Base-by-base conservation (phyloP, 2,113 vertebrate genomes). In the Benitochromis conjunctus region DNA sequence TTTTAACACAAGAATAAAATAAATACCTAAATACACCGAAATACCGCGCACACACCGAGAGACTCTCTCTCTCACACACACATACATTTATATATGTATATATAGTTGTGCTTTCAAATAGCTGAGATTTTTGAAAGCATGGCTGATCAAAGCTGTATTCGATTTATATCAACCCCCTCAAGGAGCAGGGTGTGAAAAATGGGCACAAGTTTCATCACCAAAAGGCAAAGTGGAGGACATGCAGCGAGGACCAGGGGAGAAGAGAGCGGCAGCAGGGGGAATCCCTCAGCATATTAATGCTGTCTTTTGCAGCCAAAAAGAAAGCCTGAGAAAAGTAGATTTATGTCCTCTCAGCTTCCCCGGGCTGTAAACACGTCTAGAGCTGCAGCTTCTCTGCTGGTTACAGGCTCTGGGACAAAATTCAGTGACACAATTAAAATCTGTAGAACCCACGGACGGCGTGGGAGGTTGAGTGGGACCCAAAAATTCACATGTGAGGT, bases 251-350 rank as follows among this genome's bases (percentile, higher is more conserved):
- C 86, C 94, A 94, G 94, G 93, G 81, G 94, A 95, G 95, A 82
- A 92, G 95, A 96, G 95, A 92, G 94, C 93, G 89, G 91, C 95
- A 92, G 94, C 94, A 29, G 95, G 94, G 96, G 97, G 95, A 97
- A 97, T 97, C 95, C 96, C 97, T 97, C 96, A 96, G 97, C 97
- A 97, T 97, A 97, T 96, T 95, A 97, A 97, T 97, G 95, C 95
- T 97, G 96, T 96, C 96, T 97, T 97, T 96, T 97, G 97, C 96
- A 96, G 97, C 96, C 95, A 92, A 85, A 92, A 95, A 95, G 82
- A 94, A 58, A 88, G 83, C 66, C 86, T 79, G 57, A 92, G 56
- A 80, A 19, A 79, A 58, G 60, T 97, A 98, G 97, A 98, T 98
- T 97, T 98, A 97, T 97, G 96, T 95, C 97, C 96, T 95, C 92